Conservation (phyloP, 1,140 invertebrate species). For the Apis laboriosa region DNA sequence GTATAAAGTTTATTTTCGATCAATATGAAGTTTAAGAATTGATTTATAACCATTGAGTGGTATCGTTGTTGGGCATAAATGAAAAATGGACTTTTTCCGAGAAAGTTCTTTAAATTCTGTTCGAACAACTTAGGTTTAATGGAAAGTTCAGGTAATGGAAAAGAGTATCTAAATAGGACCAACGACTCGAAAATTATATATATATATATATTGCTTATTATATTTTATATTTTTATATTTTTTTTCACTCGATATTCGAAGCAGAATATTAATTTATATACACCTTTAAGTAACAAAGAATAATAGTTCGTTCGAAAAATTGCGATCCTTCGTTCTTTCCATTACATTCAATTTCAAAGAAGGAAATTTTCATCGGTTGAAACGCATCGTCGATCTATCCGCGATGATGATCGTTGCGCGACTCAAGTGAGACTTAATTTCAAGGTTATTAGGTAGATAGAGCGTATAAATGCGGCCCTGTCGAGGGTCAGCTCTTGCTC, state of each 20-base stretch:
- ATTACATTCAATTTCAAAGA: too few relatives aligned
- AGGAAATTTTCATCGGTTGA: too few relatives aligned
- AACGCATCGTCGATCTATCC: neutral
- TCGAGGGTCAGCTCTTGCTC: conserved; percentile 9
- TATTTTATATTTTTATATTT: too few relatives aligned
- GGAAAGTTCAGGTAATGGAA: neutral
- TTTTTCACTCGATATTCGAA: too few relatives aligned
- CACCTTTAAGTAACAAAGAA: too few relatives aligned
- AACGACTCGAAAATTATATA: too few relatives aligned
- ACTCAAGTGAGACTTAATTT: neutral
- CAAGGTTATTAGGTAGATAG: conserved; percentile 49
- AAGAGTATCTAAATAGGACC: neutral
- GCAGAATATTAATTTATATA: too few relatives aligned
- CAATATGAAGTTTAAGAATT: neutral
- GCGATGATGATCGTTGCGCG: neutral
- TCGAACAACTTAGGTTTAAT: neutral
- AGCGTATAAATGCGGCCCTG: conserved; percentile 20
- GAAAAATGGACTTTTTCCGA: neutral
- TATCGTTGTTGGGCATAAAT: neutral
- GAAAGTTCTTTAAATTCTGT: neutral
- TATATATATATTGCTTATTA: too few relatives aligned
- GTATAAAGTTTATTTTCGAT: conserved; percentile 9
- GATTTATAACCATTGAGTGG: conserved; percentile 18
- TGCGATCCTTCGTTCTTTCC: too few relatives aligned
- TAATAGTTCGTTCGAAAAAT: too few relatives aligned